phyloP scores from a whole-genome alignment of 30 jellyfish, hydroid and myxozoan species.

The Aurelia aurita region DNA sequence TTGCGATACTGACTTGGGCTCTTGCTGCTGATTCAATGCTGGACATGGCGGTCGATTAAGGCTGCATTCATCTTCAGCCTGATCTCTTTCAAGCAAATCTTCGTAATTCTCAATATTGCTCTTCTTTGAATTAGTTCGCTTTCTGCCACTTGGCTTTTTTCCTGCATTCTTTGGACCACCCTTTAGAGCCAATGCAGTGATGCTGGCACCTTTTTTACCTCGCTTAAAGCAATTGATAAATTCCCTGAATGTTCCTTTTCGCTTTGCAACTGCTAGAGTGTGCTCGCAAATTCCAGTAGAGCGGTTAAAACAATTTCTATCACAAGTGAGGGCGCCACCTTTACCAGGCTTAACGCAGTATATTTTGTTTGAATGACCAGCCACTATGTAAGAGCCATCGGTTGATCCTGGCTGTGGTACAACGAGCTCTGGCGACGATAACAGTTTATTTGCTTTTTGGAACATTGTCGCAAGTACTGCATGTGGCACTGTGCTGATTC shows the following conservation, averaged over 20 bases:
- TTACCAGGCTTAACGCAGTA: not conserved
- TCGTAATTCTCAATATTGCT: not conserved
- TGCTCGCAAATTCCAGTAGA: slow-evolving; percentile 12
- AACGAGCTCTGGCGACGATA: not conserved
- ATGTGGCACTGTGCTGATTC: not conserved
- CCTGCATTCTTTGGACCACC: slow-evolving; percentile 11
- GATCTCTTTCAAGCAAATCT: not conserved
- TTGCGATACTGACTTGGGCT: too few species aligned
- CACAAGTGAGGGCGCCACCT: not conserved
- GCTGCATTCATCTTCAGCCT: too few species aligned
- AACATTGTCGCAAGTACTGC: not conserved
- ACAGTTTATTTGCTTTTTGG: not conserved
- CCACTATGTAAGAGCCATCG: slow-evolving; percentile 2
- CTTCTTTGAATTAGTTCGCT: slow-evolving; percentile 1
- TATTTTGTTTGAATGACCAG: slow-evolving; percentile 5
- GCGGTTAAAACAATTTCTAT: not conserved
- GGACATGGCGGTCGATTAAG: too few species aligned
- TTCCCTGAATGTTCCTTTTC: not conserved
- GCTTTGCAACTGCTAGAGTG: slow-evolving; percentile 6
- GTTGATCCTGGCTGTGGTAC: slow-evolving; percentile 14
- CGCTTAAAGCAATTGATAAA: slow-evolving; percentile 15
- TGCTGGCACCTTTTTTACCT: not conserved
- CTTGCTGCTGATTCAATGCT: too few species aligned
- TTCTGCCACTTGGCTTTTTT: slow-evolving; percentile 1
- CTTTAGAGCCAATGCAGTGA: slow-evolving; percentile 1